Percentiles rank a stretch among this genome's conserved stretches.
Evolutionary conservation across 2,113 vertebrate genomes (phyloP).

Genomic region (Engraulis encrasicolus): DNA sequence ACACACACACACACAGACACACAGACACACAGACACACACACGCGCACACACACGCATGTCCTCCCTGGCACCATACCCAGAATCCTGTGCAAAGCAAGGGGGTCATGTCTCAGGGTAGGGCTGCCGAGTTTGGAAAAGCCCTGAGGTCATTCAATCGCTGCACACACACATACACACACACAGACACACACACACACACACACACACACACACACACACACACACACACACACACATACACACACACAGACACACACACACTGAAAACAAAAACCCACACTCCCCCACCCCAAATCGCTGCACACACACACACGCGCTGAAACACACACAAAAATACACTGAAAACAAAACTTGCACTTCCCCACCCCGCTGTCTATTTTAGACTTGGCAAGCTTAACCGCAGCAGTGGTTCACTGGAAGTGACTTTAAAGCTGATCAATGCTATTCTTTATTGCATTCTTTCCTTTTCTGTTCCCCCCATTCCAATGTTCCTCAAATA

Average conservation of each 20-base stretch:
- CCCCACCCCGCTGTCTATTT: not conserved
- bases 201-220: not conserved
- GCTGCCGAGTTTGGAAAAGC: not conserved
- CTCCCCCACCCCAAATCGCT: not conserved
- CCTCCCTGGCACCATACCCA: slow-evolving; percentile 7
- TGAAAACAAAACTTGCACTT: no score
- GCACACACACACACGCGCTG: not conserved
- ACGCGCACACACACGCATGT: slow-evolving; percentile 30
- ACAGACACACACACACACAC: not conserved
- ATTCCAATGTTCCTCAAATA: not conserved
- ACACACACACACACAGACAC: slow-evolving; percentile 25
- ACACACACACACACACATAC: not conserved
- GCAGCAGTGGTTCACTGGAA: not conserved
- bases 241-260: not conserved
- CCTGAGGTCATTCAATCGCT: not conserved
- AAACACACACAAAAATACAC: not conserved
- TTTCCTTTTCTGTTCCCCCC: not conserved
- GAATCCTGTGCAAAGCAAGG: not conserved
- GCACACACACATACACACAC: not conserved
- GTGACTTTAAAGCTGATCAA: not conserved
- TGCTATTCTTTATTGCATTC: not conserved
- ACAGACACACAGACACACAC: slow-evolving; percentile 26
- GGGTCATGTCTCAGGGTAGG: not conserved
- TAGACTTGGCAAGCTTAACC: not conserved
- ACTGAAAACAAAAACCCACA: no score